Base-by-base conservation (phyloP, 2,888 invertebrate species). In the Napeogenes inachia region DNA sequence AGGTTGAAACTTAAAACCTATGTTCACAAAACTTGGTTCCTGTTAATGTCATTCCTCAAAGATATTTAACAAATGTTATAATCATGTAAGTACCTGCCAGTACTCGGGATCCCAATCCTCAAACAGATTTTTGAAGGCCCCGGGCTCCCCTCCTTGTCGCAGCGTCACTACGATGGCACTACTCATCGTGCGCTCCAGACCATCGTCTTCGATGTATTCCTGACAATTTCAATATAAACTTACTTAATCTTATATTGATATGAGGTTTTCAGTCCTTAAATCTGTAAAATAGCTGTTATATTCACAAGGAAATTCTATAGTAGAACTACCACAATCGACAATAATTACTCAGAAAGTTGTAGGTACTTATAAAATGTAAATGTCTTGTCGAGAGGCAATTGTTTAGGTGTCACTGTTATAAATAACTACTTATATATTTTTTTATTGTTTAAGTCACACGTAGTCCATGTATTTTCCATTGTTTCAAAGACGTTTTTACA, bases 71-170 rank as follows among this genome's bases (percentile, higher is more conserved):
- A 50, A 10, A 13, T 8, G 10, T 30, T 13, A 12, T 32, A 55
- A 35, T 54, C 21, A 46, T 21, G 45, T 12, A 45, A n/a, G 13
- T 42, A 30, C 94, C 76, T 92, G 89, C 94, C 94, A 95, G 81
- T 93, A 87, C 33, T 91, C 89, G 1, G 87, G 80, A 69, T 95
- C 92, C 97, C 97, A 97, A 2, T 83, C 79, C 0, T 94, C 93
- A 91, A 97, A 97, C 72, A 94, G 88, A 33, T 93, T 92, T 73
- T 92, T 95, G 87, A 97, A 97, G 45, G 92, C 92, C 3, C 91
- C 87, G 0, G 96, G 95, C 79, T 97, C 97, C 54, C 92, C 86
- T 4, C 94, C 94, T 81, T 97, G 96, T 67, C 93, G 93, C 30
- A 97, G 91, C 0, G 92, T 92, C 13, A 95, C 91, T 13, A 96